Base-by-base conservation (phyloP, 2,797 vertebrate species). In the Triplophysa yarkandensis region DNA sequence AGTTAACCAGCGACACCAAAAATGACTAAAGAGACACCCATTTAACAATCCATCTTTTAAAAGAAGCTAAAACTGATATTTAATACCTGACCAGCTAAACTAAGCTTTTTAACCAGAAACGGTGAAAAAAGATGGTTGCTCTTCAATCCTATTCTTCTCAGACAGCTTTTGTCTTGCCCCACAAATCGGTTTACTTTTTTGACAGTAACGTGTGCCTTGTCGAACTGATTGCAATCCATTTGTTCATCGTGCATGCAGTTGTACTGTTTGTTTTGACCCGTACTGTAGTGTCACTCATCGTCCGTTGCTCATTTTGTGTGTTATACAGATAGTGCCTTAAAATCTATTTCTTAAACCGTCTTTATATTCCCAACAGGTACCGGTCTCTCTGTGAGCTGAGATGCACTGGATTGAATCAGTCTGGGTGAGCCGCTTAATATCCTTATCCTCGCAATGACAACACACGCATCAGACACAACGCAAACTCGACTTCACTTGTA, bases 131-230 rank as follows among this genome's bases (percentile, higher is more conserved):
- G 92, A 92, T 86, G 85, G 85, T 87, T 88, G 85, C 87, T 91
- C 77, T 91, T 85, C 90, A 87, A 91, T 89, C 91, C 88, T 90
- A 87, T 87, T 88, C 57, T 92, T 89, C 91, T 93, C 89, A 78
- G 71, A 89, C 92, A 88, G 90, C 92, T 92, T 84, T 94, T 94
- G 90, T 89, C 86, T 81, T 68, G 55, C 77, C 78, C 89, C 90
- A 91, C 89, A 73, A 91, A 93, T 94, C 94, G 96, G 97, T 99
- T 99, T 98, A 99, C 96, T 98, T 98, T 98, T 99, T 98, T 98
- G 94, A 95, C 95, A 93, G 91, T 92, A 92, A 93, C 90, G 79
- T 87, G 87, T 87, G 86, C 84, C 91, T 86, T 88, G 84, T 74
- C 92, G 84, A 85, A 87, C 86, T 92, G 86, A 88, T 85, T 85